Base-by-base conservation (phyloP, 2,797 vertebrate species). In the Gymnothorax javanicus region DNA sequence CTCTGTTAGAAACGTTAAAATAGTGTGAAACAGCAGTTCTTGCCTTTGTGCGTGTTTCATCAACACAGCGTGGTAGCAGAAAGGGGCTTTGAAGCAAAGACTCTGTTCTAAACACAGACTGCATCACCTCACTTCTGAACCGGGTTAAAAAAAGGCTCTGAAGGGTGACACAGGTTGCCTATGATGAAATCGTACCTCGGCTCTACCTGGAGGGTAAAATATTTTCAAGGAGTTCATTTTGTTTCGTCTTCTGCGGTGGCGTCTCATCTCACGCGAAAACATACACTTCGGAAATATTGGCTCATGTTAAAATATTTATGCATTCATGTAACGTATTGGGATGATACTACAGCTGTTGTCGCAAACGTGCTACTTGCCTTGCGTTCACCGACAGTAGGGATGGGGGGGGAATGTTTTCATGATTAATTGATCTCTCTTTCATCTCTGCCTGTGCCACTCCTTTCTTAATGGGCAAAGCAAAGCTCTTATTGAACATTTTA, bases 401-500 rank as follows among this genome's bases (percentile, higher is more conserved):
- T 43, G 33, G 11, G 52, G 52, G 3, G 7, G 11, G 11, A 50
- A n/a, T 25, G 23, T 25, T 56, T 15, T 25, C 54, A 60, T 87
- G 86, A 75, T 79, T 52, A 23, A 62, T 84, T 56, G 64, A 17
- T 82, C 25, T 83, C 58, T 84, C 58, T 58, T 33, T 12, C 64
- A 62, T 83, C 57, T 25, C 64, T 15, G 12, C 64, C 60, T 43
- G 25, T 71, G n/a, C 79, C 33, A 58, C 81, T 59, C 50, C 58
- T 64, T 59, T 79, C 50, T 87, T 17, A 58, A 83, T 83, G 82
- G 58, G 13, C 20, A 54, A 7, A 64, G n/a, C 20, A 56, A 58
- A 54, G 87, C 23, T 84, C 71, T 79, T 84, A 83, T 82, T 79
- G 86, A 87, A 71, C 82, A 79, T 64, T 43, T 59, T 25, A 20